These are phyloP conservation scores for Lycia hirtaria DNA, from an alignment of 2,888 invertebrate genomes.

Conservation along the genomic window DNA sequence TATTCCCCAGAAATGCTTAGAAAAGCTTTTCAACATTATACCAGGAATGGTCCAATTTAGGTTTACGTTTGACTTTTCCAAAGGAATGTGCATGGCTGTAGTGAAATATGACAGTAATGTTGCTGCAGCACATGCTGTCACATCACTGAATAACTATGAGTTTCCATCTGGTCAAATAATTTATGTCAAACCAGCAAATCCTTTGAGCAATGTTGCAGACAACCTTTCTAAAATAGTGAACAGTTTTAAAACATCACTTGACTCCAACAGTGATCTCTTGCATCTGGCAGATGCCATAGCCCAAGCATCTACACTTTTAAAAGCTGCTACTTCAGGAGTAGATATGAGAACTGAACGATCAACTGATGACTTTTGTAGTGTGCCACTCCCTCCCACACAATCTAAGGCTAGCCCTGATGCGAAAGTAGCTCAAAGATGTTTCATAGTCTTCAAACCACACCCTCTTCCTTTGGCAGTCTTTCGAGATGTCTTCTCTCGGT, in stretches of 20 bases:
- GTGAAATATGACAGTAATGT: conserved; percentile 70
- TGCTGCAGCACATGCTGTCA: conserved; percentile 88
- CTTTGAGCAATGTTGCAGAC: conserved; percentile 67
- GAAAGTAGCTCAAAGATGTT: conserved; percentile 88
- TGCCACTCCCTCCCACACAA: conserved; percentile 90
- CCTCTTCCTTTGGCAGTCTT: conserved; percentile 91
- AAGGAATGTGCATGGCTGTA: conserved; percentile 70
- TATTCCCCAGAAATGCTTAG: conserved; percentile 91
- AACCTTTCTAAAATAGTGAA: conserved; percentile 70
- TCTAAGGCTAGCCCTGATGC: conserved; percentile 87
- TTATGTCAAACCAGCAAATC: conserved; percentile 88
- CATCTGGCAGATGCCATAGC: conserved; percentile 91
- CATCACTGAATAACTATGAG: conserved; percentile 95
- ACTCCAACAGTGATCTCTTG: conserved; percentile 82
- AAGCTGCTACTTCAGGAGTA: conserved; percentile 83
- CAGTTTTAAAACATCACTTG: conserved; percentile 69
- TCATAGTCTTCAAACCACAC: conserved; percentile 87
- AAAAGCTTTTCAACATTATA: conserved; percentile 94
- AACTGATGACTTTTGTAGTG: conserved; percentile 83
- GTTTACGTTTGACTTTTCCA: conserved; percentile 78
- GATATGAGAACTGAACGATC: conserved; percentile 45
- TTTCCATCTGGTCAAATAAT: conserved; percentile 95
- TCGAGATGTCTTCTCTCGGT: conserved; percentile 94
- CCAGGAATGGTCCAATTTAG: conserved; percentile 85
- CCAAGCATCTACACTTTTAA: conserved; percentile 90